Evolutionary conservation across 2,888 invertebrate genomes (phyloP).

Genomic region (Dione vanillae): DNA sequence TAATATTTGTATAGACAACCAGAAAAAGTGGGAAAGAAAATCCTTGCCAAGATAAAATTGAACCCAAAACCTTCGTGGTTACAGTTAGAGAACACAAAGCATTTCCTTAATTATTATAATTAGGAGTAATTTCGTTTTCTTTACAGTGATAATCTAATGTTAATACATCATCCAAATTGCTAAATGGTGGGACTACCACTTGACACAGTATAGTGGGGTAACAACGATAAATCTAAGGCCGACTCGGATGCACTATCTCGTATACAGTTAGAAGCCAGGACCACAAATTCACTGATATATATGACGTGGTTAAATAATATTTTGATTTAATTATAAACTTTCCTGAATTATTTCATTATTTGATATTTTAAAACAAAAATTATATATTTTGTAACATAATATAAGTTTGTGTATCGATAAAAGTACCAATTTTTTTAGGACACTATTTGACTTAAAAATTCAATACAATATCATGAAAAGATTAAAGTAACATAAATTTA

Average conservation of each 20-base stretch:
- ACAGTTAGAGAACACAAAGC: too few relatives aligned
- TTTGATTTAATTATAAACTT: constrained; percentile 9
- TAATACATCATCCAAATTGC: constrained; percentile 67
- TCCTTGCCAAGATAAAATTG: too few relatives aligned
- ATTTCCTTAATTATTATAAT: neutral
- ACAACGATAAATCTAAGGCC: constrained; percentile 69
- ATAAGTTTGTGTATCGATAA: too few relatives aligned
- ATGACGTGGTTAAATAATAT: constrained; percentile 30
- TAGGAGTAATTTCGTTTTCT: constrained; percentile 20
- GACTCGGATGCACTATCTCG: constrained; percentile 62
- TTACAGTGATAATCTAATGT: constrained; percentile 21
- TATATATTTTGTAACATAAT: too few relatives aligned
- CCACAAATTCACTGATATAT: constrained; percentile 42
- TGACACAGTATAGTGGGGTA: constrained; percentile 60
- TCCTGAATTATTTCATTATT: neutral
- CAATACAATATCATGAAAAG: too few relatives aligned
- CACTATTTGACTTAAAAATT: too few relatives aligned
- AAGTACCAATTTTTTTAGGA: too few relatives aligned
- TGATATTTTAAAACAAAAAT: too few relatives aligned
- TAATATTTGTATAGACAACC: too few relatives aligned
- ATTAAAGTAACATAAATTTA: too few relatives aligned
- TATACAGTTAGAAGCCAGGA: constrained; percentile 46
- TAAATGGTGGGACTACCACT: constrained; percentile 62
- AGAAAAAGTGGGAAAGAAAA: too few relatives aligned
- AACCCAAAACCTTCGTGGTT: too few relatives aligned